Base-by-base conservation (phyloP, 2,888 invertebrate species). In the Craniophora ligustri region DNA sequence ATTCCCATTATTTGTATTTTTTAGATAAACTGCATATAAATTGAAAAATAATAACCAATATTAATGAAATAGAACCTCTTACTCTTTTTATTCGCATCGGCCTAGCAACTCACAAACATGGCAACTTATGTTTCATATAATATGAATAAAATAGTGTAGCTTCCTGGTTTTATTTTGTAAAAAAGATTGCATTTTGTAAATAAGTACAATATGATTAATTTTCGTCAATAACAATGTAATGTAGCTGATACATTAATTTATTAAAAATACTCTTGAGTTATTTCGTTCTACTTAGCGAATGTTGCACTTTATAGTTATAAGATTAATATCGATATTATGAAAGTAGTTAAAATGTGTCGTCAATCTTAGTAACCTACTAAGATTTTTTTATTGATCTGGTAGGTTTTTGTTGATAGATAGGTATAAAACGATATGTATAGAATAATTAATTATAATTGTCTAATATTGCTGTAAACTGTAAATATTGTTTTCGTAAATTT, bases 361-460 rank as follows among this genome's bases (percentile, higher is more conserved):
- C 89, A 84, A 79, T 86, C 81, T 87, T 89, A 91, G 91, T 85
- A 81, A 84, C 87, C 89, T 90, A 89, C 87, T 86, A 78, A 81
- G 84, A 85, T 79, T 86, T 88, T 87, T 90, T 86, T 82, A 74
- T 71, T 74, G 85, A 86, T 87, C 80, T 81, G 73, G 87, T 87
- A 89, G 88, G 88, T 81, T 89, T 90, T 86, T 92, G 92, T 92
- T 91, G 81, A 91, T 92, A 90, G 88, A 87, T 90, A 92, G 92
- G 85, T 86, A 86, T 91, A 84, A 87, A 89, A 84, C 86, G 82
- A 87, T 89, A 90, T 91, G 87, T 89, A 89, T 91, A 92, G 87
- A 87, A 76, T 89, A 85, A 88, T 88, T 86, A 83, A 78, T 68
- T 77, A 73, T 74, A 78, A 76, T 73, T 75, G 65, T 56, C 66